These are phyloP conservation scores for Tryphoninae sp. DNA, from an alignment of 2,888 invertebrate species.

Conservation along the genomic window DNA sequence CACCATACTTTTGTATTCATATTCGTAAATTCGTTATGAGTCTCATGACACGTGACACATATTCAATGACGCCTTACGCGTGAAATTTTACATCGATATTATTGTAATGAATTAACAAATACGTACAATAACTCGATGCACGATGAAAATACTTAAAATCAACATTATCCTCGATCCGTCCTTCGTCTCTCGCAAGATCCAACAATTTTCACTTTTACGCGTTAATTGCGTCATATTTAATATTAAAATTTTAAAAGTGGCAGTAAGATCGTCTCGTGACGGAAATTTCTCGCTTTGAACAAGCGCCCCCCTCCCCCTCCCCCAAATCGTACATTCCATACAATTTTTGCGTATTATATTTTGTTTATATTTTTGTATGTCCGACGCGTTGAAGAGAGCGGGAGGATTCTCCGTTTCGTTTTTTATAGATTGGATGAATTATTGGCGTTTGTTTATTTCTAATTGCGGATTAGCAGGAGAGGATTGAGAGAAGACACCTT, in stretches of 20 bases:
- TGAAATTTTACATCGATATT: conserved; percentile 23
- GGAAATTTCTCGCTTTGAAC: too few relatives aligned
- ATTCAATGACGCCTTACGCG: not conserved
- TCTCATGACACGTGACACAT: too few relatives aligned
- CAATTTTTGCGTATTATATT: too few relatives aligned
- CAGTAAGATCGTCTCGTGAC: conserved; percentile 8
- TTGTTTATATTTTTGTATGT: too few relatives aligned
- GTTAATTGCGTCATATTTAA: conserved; percentile 2
- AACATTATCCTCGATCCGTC: conserved; percentile 7
- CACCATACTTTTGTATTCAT: too few relatives aligned
- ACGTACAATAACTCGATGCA: conserved; percentile 23
- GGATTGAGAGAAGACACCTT: conserved; percentile 30
- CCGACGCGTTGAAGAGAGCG: too few relatives aligned
- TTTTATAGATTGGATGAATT: too few relatives aligned
- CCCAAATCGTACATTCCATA: too few relatives aligned
- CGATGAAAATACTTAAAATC: conserved; percentile 24
- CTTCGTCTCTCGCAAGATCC: not conserved
- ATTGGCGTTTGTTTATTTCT: not conserved
- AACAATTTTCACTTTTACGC: conserved; percentile 10
- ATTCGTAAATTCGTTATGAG: too few relatives aligned
- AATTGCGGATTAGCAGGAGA: conserved; percentile 31
- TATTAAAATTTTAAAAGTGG: conserved; percentile 37
- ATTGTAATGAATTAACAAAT: conserved; percentile 40
- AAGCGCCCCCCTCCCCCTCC: too few relatives aligned
- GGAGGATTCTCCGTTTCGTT: too few relatives aligned